phyloP scores from a whole-genome alignment of 2,113 vertebrate genomes.

The Perca schrenkii region DNA sequence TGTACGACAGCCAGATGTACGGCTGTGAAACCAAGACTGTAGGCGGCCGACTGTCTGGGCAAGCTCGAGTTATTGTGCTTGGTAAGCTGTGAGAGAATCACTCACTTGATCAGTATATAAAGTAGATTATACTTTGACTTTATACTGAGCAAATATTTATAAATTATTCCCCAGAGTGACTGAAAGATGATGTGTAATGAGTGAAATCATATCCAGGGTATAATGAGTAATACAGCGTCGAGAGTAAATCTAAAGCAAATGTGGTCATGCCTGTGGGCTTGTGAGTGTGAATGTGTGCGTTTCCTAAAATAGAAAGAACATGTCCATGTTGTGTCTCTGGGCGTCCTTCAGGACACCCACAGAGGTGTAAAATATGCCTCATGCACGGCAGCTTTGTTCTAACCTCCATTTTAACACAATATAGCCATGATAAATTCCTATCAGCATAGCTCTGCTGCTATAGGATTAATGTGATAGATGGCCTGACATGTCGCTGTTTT shows the following conservation, averaged over 20 bases:
- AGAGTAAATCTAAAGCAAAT: constrained; percentile 40
- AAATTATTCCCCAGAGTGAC: constrained; percentile 12
- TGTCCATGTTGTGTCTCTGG: constrained; percentile 19
- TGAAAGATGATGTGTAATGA: constrained; percentile 5
- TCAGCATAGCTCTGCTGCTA: constrained; percentile 20
- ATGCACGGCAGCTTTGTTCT: constrained; percentile 36
- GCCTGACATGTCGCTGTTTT: constrained; percentile 34
- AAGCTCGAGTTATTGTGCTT: constrained; percentile 89
- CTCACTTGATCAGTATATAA: background rate
- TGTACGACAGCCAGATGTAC: constrained; percentile 92
- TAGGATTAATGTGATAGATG: constrained; percentile 32
- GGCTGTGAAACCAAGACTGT: constrained; percentile 89
- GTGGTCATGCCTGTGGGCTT: constrained; percentile 32
- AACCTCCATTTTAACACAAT: constrained; percentile 24
- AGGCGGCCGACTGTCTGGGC: constrained; percentile 87
- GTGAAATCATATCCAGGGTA: background rate
- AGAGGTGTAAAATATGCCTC: constrained; percentile 58
- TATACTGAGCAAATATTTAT: background rate
- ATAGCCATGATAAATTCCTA: constrained; percentile 43
- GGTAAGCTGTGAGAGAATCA: constrained; percentile 82
- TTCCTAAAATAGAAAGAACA: constrained; percentile 36
- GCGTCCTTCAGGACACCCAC: constrained; percentile 59
- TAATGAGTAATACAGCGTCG: constrained; percentile 10
- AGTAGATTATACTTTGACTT: background rate
- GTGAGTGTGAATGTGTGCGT: constrained; percentile 5